A percentile compares a stretch with the other conserved stretches of the same genome.
These are phyloP conservation scores for Euproctis similis DNA, from an alignment of 2,888 invertebrate genomes.

Conservation along the genomic window DNA sequence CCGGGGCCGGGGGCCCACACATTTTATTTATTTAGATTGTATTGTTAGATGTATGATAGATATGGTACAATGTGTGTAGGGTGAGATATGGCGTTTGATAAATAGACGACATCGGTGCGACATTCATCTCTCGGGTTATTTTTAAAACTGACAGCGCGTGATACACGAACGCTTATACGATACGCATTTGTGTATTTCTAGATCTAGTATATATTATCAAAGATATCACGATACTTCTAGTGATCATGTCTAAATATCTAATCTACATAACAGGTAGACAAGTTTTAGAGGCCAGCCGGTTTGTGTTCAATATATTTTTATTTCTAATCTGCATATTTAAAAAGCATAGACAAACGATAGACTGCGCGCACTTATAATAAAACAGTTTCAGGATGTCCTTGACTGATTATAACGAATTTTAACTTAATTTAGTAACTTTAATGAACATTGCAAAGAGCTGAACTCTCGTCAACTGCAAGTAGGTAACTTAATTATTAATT, in stretches of 20 bases:
- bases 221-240: constrained; percentile 1
- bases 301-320: no score
- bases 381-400: no score
- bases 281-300: no score
- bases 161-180: constrained; percentile 15
- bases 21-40: constrained; percentile 64
- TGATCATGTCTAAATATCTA: neutral
- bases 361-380: no score
- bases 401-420: no score
- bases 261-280: constrained; percentile 4
- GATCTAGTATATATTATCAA: neutral
- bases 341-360: no score
- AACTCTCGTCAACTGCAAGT: no score
- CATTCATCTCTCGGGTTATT: constrained; percentile 29
- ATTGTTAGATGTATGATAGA: constrained; percentile 41
- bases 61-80: constrained; percentile 29
- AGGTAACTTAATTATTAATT: no score
- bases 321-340: no score
- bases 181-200: constrained; percentile 3
- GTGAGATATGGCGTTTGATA: constrained; percentile 65
- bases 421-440: no score
- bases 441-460: no score
- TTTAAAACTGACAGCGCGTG: constrained; percentile 36
- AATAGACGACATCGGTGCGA: constrained; percentile 53
- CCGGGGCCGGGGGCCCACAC: constrained; percentile 58